Base-by-base conservation (phyloP, 2,113 vertebrate species). In the Oxyruncus cristatus region DNA sequence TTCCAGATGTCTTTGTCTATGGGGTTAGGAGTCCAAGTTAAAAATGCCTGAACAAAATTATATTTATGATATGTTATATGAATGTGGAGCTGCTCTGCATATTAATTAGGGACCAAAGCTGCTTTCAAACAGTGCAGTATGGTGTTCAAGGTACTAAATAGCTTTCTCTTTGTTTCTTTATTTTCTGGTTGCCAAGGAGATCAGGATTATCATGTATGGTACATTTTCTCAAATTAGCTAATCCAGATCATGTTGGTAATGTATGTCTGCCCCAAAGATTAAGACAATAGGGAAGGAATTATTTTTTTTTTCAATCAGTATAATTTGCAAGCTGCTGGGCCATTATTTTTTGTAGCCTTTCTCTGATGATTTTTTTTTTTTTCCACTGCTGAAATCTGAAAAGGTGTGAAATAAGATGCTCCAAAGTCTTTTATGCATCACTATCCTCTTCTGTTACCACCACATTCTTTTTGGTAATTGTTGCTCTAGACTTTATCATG, bases 161-260 rank as follows among this genome's bases (percentile, higher is more conserved):
- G 62, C 39, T 93, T 89, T 92, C 70, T 89, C 72, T 92, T 94
- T 88, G 85, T 96, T 78, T 79, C 68, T 83, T 84, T 96, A 62
- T 93, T 89, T 93, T 80, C 59, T 11, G 59, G 87, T 97, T 96
- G 87, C 88, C 90, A 96, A 70, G 83, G 79, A 77, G 47, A 95
- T 93, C 66, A 62, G 77, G 86, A 93, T 95, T 95, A 93, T 85
- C 2, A 4, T 42, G 30, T 88, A 61, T 4, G 6, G n/a, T 88
- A 91, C 80, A 37, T 92, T 89, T 94, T 82, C 63, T 94, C 66
- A 88, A 84, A 96, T 95, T 96, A 95, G 72, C 37, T 95, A 93
- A 94, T 95, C 82, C 61, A 91, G 92, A 85, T 92, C 80, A 89
- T 74, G 46, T 77, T 94, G 56, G 42, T 88, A 87, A 85, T 42